Conservation (phyloP, 2,888 invertebrate genomes). For the Leptinotarsa tumamoca region DNA sequence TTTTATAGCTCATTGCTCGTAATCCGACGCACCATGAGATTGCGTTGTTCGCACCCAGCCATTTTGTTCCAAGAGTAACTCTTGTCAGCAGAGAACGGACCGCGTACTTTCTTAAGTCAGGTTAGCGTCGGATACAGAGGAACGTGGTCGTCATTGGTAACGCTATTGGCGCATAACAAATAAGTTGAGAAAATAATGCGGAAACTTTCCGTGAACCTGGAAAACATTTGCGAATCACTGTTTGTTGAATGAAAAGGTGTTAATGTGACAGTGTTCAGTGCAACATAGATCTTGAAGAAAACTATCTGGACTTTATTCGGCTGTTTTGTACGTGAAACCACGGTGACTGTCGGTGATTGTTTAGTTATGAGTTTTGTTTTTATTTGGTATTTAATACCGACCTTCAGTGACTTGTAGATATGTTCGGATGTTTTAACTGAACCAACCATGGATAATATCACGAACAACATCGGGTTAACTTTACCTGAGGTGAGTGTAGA, state of each 20-base stretch:
- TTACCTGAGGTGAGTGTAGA: conserved; percentile 60
- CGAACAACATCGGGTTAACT: conserved; percentile 61
- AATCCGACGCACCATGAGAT: not conserved
- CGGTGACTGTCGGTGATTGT: conserved; percentile 21
- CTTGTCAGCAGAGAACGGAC: conserved; percentile 48
- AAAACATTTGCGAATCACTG: conserved; percentile 3
- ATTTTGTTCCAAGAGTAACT: conserved; percentile 24
- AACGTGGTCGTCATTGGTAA: conserved; percentile 41
- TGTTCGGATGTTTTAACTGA: conserved; percentile 26
- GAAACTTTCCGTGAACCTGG: conserved; percentile 36
- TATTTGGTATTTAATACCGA: conserved; percentile 20
- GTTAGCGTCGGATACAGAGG: conserved; percentile 46
- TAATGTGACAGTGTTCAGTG: conserved; percentile 17
- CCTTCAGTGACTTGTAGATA: conserved; percentile 29
- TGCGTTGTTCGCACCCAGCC: conserved; percentile 40
- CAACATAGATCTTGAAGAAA: conserved; percentile 24
- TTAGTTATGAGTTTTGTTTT: conserved; percentile 23
- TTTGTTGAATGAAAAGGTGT: conserved; percentile 13
- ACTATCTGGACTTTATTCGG: conserved; percentile 6
- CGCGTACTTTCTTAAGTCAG: conserved; percentile 55
- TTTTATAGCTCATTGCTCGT: not conserved
- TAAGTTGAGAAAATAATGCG: conserved; percentile 40
- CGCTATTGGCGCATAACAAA: conserved; percentile 42
- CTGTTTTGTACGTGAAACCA: conserved; percentile 22
- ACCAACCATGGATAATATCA: conserved; percentile 59